Base-by-base conservation (phyloP, 2,797 vertebrate species). In the Cetoscarus ocellatus region DNA sequence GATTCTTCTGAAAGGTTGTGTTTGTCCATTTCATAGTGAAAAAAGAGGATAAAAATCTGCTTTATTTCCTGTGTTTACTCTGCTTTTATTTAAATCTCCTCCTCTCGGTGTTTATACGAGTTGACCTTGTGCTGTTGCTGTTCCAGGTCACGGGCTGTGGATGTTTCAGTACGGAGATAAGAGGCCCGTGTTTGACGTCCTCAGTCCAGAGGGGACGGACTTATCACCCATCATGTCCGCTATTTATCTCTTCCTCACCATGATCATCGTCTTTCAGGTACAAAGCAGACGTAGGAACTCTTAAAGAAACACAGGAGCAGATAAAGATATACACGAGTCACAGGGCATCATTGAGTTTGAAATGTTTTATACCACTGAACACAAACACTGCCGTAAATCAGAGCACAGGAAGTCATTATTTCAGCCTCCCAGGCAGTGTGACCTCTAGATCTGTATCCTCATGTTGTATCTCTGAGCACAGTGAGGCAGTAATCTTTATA, bases 231-330 rank as follows among this genome's bases (percentile, higher is more conserved):
- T 94, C 84, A 93, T 95, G 84, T 96, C 98, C 5, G 95, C 97
- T 4, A 79, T 97, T 5, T 99, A 98, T 94, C 96, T 98, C 42
- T 99, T 99, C 94, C 93, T 99, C 80, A 99, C 97, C 1, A 95
- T 97, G 95, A 97, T 99, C 83, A 99, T 99, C 79, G 95, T 99
- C 75, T 95, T 99, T 69, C 98, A 99, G 98, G 98, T 99, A 95
- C 82, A 47, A 62, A 71, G 50, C 62, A 14, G 13, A 51, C 35
- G 1, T 35, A 52, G 56, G 55, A 61, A 59, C 59, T 17, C 48
- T 45, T 50, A 51, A 51, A 67, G n/a, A 82, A 80, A 63, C 43
- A 76, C 68, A 70, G 60, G 59, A 50, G 44, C 47, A 54, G 55
- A 64, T 50, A 77, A 78, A 71, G 50, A 58, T 53, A 53, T 44